Base-by-base conservation (phyloP, 2,888 invertebrate genomes). In the Dastarcus helophoroides region DNA sequence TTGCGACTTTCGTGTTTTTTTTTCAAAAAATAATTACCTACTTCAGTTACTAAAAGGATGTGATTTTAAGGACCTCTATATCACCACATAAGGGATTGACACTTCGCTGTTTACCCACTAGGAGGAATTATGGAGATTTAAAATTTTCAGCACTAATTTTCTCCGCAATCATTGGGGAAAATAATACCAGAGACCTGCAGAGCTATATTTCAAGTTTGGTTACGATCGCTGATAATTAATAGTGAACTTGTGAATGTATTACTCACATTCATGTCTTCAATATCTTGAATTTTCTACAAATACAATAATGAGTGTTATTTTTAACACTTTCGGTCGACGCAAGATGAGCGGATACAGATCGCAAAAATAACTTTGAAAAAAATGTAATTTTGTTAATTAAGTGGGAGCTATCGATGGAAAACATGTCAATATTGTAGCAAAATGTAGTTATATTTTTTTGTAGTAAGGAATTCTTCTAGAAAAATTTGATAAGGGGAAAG, bases 81-180 rank as follows among this genome's bases (percentile, higher is more conserved):
- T 31, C 42, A 19, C 38, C 44, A 21, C 37, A 41, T 37, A 43
- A 48, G 31, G 36, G 47, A 29, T 31, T 42, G 9, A 29, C 33
- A 13, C 26, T 46, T 16, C 11, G 44, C 36, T 47, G 39, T 37
- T 35, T 46, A 25, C 42, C 44, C 15, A 44, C 43, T 27, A 46
- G 49, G 26, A 39, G 44, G 33, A 42, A 36, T 22, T 50, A 43
- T 25, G 41, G 48, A 40, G 38, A 42, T 29, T 24, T 44, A n/a
- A 37, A 45, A 34, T 44, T 33, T 30, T 25, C 38, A 22, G 32
- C 39, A 16, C 31, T 37, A 13, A 43, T 43, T n/a, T 26, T 44
- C 35, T 19, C 23, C 39, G 12, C 41, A 42, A 33, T 39, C 44
- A 11, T 32, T 42, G 16, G 31, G 42, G 17, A 14, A 30, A 14